Evolutionary conservation across 2,888 invertebrate species (phyloP).

Genomic region (Hipparchia semele): DNA sequence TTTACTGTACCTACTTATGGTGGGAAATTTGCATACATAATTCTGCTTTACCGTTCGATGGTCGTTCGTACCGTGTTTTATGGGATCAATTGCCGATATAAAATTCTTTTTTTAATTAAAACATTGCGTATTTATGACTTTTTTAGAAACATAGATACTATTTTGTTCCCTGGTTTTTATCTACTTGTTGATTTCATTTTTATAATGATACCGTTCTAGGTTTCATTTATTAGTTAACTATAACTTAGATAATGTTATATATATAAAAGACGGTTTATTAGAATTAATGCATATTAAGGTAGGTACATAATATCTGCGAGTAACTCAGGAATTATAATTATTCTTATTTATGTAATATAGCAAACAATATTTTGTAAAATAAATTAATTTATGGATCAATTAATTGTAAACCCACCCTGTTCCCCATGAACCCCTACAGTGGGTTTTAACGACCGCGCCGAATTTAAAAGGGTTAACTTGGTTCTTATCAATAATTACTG

Average conservation of each 20-base stretch:
- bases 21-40: slow-evolving; percentile 59
- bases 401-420: slow-evolving; percentile 34
- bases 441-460: slow-evolving; percentile 46
- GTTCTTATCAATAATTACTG: slow-evolving; percentile 77
- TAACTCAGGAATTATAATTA: background rate
- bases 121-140: background rate
- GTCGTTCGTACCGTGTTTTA: slow-evolving; percentile 16
- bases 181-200: too few species aligned
- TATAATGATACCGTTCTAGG: background rate
- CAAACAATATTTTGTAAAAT: slow-evolving; percentile 18
- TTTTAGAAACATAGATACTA: too few species aligned
- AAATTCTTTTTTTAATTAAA: slow-evolving; percentile 10
- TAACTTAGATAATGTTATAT: too few species aligned
- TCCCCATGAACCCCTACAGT: slow-evolving; percentile 29
- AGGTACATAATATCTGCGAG: too few species aligned
- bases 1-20: slow-evolving; percentile 64
- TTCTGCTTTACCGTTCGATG: slow-evolving; percentile 43
- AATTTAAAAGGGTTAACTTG: slow-evolving; percentile 65
- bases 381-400: slow-evolving; percentile 36
- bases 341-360: background rate
- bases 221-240: too few species aligned
- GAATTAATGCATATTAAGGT: too few species aligned
- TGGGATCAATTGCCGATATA: slow-evolving; percentile 14
- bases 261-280: too few species aligned
- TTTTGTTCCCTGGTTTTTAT: too few species aligned